phyloP scores from a whole-genome alignment of 2,113 vertebrate genomes.

The Chionomys nivalis region DNA sequence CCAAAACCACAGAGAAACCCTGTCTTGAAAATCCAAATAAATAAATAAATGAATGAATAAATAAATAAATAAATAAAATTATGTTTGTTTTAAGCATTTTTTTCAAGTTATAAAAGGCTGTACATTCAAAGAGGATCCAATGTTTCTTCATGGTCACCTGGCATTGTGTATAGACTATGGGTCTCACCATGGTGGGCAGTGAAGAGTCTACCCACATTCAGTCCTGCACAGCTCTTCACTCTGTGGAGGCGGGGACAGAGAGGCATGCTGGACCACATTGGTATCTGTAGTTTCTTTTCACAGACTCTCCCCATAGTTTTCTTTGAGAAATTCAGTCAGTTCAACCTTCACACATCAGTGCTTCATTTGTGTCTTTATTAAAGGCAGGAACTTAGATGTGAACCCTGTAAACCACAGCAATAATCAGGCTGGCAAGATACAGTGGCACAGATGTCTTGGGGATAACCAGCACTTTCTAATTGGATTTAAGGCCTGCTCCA shows the following conservation, averaged over 20 bases:
- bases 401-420: not conserved
- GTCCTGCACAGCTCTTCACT: not conserved
- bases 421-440: not conserved
- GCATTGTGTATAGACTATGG: not conserved
- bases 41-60: too few species aligned
- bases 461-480: not conserved
- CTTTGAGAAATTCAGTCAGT: constrained; percentile 34
- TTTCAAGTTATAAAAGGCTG: not conserved
- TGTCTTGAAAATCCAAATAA: too few species aligned
- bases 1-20: too few species aligned
- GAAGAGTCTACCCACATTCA: not conserved
- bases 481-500: not conserved
- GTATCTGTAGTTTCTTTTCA: not conserved
- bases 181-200: not conserved
- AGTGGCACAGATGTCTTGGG: not conserved
- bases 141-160: not conserved
- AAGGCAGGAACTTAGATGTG: constrained; percentile 32
- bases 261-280: fast-evolving
- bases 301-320: not conserved
- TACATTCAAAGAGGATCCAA: not conserved
- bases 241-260: not conserved
- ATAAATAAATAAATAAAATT: too few species aligned
- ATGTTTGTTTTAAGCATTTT: not conserved
- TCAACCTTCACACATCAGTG: not conserved
- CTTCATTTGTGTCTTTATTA: constrained; percentile 33